Base-by-base conservation (phyloP, 2,888 invertebrate genomes). In the Leistus spinibarbis region DNA sequence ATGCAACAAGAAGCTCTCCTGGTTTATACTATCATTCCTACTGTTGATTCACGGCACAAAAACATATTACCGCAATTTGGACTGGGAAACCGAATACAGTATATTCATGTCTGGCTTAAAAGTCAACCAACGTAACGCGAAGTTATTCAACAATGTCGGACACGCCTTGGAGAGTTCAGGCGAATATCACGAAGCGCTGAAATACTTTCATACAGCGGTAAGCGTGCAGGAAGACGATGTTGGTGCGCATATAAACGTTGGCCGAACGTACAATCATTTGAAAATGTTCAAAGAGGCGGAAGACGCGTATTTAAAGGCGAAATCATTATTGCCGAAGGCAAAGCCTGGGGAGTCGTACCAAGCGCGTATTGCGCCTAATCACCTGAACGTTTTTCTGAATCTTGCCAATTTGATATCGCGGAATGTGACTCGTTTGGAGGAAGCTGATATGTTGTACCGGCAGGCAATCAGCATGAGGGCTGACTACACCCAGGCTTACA, bases 401-500 rank as follows among this genome's bases (percentile, higher is more conserved):
- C 88, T 98, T 78, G 98, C 97, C 1, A 97, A 96, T 87, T 88
- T 98, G 79, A 96, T 98, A 82, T 95, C 97, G 3, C 94, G 96
- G 83, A 97, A 98, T 85, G 92, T 93, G 24, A 95, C 96, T 2
- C 89, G 98, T 72, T 86, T 98, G 71, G 95, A 96, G 85, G 98
- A 98, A 86, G 98, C 98, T 0, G 98, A 98, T 86, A 89, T 95
- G 89, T 85, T 98, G 65, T 97, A 98, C 83, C 89, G 96, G 76
- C 97, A 97, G 85, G 98, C 98, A 10, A 98, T 98, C 79, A 96
- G 97, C 83, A 98, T 98, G 98, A 89, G 98, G 79, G 93, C 97
- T 0, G 98, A 98, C 88, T 97, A 97, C 84, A 92, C 96, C 0
- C 95, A 97, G 85, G 98, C 98, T 7, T 98, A 98, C 84, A 98